Conservation (phyloP, 2,888 invertebrate species). For the Orthosia incerta region DNA sequence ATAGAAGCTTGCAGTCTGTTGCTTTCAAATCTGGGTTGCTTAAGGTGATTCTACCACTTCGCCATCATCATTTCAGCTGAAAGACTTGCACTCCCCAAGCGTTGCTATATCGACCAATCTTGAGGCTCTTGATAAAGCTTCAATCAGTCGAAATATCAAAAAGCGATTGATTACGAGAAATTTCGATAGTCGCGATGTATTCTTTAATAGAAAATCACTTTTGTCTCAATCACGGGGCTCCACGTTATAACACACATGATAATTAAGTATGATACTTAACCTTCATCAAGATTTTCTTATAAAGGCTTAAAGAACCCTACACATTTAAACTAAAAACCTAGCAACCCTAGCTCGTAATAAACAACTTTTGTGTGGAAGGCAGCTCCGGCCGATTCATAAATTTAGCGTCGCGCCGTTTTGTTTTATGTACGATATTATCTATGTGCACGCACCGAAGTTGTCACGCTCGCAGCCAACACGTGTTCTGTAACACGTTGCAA, state of each 20-base stretch:
- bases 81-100: too few species aligned
- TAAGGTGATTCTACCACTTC: background rate
- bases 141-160: too few species aligned
- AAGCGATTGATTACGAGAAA: too few species aligned
- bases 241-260: background rate
- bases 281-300: background rate
- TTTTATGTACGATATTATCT: conserved; percentile 88
- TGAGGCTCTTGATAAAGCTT: too few species aligned
- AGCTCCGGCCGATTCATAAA: conserved; percentile 89
- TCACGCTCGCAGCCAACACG: conserved; percentile 61
- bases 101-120: too few species aligned
- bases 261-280: background rate
- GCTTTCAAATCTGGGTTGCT: too few species aligned
- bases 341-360: conserved; percentile 87
- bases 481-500: conserved; percentile 57
- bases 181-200: too few species aligned
- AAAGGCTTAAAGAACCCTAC: background rate
- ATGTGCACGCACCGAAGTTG: conserved; percentile 80
- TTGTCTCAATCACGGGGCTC: background rate
- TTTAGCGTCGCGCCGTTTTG: conserved; percentile 88
- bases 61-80: background rate
- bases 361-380: conserved; percentile 90
- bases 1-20: background rate
- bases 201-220: too few species aligned
- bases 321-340: conserved; percentile 74